phyloP scores from a whole-genome alignment of 2,113 vertebrate species.

The Neomonachus schauinslandi region DNA sequence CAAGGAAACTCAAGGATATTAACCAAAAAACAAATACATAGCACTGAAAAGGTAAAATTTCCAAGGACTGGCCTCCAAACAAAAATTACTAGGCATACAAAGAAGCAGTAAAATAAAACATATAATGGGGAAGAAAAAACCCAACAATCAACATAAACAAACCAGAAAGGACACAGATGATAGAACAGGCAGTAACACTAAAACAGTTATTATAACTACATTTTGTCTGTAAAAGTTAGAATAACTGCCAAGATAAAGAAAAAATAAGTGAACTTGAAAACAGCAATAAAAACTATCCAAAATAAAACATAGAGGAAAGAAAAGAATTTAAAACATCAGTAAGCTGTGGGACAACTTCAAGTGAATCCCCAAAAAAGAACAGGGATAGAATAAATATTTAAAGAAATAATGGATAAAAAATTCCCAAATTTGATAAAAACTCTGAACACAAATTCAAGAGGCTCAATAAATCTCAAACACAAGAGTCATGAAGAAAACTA shows the following conservation, averaged over 20 bases:
- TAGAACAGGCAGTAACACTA: not conserved
- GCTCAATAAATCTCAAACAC: not conserved
- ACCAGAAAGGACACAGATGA: not conserved
- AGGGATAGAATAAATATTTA: not conserved
- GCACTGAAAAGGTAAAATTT: slow-evolving; percentile 25
- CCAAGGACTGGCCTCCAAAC: not conserved
- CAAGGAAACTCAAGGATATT: slow-evolving; percentile 11
- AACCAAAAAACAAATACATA: not conserved
- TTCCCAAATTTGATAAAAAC: not conserved
- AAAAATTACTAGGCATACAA: not conserved
- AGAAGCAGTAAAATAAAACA: slow-evolving; percentile 17
- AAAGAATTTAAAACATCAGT: not conserved
- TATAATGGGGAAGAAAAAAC: not conserved
- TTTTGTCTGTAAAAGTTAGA: not conserved
- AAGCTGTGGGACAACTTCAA: not conserved
- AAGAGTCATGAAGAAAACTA: not conserved
- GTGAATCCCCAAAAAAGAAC: not conserved
- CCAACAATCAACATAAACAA: not conserved
- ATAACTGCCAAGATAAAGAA: not conserved
- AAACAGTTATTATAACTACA: not conserved
- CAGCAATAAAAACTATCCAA: not conserved
- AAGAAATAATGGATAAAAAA: not conserved
- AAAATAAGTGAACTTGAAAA: slow-evolving; percentile 6
- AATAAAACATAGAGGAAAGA: not conserved
- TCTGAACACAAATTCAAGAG: slow-evolving; percentile 23